Conservation (phyloP, 2,888 invertebrate species). For the Podabrus alpinus region DNA sequence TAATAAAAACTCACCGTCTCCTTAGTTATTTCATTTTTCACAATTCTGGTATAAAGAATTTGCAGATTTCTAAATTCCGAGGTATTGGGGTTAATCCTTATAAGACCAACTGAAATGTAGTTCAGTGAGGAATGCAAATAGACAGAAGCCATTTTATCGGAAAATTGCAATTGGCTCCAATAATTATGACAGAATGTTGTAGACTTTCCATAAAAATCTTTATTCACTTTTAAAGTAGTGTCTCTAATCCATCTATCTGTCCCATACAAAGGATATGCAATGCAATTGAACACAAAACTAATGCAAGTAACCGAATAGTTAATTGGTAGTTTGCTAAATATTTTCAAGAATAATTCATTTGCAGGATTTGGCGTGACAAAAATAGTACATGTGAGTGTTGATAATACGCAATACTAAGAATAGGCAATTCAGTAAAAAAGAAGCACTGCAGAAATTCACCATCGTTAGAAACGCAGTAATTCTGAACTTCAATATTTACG, state of each 20-base stretch:
- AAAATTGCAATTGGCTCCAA: constrained; percentile 32
- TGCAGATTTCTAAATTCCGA: constrained; percentile 38
- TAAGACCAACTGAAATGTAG: constrained; percentile 39
- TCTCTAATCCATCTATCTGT: not conserved
- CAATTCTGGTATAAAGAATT: constrained; percentile 38
- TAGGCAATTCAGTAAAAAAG: not conserved
- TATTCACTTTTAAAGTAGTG: not conserved
- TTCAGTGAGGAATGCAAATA: constrained; percentile 35
- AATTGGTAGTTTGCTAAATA: constrained; percentile 37
- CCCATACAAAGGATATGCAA: constrained; percentile 38
- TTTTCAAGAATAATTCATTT: constrained; percentile 24
- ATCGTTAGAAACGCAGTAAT: not conserved
- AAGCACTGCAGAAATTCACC: not conserved
- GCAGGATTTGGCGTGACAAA: too few species aligned
- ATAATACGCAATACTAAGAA: not conserved
- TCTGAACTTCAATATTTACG: constrained; percentile 3
- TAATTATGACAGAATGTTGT: constrained; percentile 35
- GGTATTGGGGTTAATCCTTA: constrained; percentile 32
- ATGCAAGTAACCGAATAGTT: constrained; percentile 38
- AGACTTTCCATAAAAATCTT: not conserved
- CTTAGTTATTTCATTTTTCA: constrained; percentile 28
- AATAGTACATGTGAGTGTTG: constrained; percentile 9
- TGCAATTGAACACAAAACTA: constrained; percentile 42
- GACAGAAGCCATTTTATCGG: constrained; percentile 30
- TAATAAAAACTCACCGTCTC: constrained; percentile 35